These are phyloP conservation scores for Leptura quadrifasciata DNA, from an alignment of 2,888 invertebrate genomes.

Conservation along the genomic window DNA sequence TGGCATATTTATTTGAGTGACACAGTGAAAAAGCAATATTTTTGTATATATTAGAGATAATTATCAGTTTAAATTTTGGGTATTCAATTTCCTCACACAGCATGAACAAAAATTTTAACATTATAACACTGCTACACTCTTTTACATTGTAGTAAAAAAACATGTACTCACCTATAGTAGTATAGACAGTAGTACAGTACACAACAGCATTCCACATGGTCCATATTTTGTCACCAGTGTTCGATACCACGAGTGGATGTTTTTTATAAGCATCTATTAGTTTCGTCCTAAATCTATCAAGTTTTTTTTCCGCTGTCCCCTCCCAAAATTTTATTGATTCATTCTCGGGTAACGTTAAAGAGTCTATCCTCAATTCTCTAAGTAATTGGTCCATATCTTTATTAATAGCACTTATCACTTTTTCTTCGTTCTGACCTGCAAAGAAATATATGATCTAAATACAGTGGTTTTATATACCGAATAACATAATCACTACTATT, in stretches of 20 bases:
- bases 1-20: too few species aligned
- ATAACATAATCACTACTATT: too few species aligned
- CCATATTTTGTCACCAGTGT: constrained; percentile 30
- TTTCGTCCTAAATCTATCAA: background rate
- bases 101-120: too few species aligned
- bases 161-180: constrained; percentile 30
- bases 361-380: constrained; percentile 13
- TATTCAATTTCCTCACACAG: too few species aligned
- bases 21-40: too few species aligned
- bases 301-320: background rate
- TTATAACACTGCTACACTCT: too few species aligned
- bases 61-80: too few species aligned
- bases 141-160: too few species aligned
- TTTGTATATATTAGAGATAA: too few species aligned
- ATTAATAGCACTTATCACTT: constrained; percentile 17
- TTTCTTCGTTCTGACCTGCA: constrained; percentile 34
- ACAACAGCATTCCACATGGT: constrained; percentile 40
- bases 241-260: constrained; percentile 20
- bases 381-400: constrained; percentile 30
- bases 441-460: background rate
- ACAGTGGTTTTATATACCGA: background rate
- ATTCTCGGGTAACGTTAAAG: background rate
- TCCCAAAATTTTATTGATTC: background rate
- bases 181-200: constrained; percentile 33
- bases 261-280: constrained; percentile 23